A percentile compares a stretch with the other conserved stretches of the same genome.
phyloP scores from a whole-genome alignment of 2,888 invertebrate species.

The Argyresthia goedartella region DNA sequence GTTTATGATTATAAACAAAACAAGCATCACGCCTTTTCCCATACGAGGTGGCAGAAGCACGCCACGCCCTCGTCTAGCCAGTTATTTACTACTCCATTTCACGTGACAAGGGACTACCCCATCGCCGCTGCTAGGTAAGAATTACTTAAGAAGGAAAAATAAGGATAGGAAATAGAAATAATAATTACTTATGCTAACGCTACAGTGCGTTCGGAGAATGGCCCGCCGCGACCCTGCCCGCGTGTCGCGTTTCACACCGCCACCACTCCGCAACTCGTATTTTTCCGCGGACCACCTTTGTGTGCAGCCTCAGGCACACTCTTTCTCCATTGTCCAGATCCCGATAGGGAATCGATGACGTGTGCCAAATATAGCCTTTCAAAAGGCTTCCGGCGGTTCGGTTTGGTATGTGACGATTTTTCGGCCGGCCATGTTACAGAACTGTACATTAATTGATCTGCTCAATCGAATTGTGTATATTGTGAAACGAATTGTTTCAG shows the following conservation, averaged over 20 bases:
- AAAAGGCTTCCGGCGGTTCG: constrained; percentile 7
- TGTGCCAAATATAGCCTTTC: constrained; percentile 26
- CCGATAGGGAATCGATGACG: constrained; percentile 42
- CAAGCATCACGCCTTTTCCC: too few relatives aligned
- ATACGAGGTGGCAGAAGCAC: too few relatives aligned
- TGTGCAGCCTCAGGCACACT: constrained; percentile 25
- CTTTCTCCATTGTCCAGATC: constrained; percentile 40
- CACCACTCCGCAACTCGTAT: constrained; percentile 17
- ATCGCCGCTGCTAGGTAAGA: not conserved
- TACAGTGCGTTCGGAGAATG: not conserved
- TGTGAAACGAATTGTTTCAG: too few relatives aligned
- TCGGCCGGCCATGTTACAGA: too few relatives aligned
- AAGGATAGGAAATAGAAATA: not conserved
- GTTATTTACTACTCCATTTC: too few relatives aligned
- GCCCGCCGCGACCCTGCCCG: constrained; percentile 7
- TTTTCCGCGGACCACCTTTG: constrained; percentile 36
- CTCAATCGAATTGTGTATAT: too few relatives aligned
- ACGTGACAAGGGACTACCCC: too few relatives aligned
- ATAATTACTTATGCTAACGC: not conserved
- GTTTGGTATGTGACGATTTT: too few relatives aligned
- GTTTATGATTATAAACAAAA: too few relatives aligned
- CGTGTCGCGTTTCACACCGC: constrained; percentile 23
- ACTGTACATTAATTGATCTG: too few relatives aligned
- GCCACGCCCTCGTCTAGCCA: too few relatives aligned
- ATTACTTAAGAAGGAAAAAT: not conserved